Conservation (phyloP, 2,113 vertebrate genomes). For the Miniopterus natalensis region DNA sequence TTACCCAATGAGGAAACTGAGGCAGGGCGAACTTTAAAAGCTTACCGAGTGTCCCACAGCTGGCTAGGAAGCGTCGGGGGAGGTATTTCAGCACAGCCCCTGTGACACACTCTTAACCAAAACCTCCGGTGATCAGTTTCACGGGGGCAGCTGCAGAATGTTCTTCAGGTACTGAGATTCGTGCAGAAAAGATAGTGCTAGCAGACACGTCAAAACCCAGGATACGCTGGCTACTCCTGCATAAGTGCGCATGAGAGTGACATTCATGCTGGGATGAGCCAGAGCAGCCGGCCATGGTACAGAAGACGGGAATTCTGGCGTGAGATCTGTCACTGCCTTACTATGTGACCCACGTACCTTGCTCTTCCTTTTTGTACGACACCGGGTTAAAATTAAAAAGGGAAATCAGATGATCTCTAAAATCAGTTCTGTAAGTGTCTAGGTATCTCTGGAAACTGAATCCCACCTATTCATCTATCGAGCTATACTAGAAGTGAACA, state of each 20-base stretch:
- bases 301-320: neutral
- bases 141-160: neutral
- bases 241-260: neutral
- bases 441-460: neutral
- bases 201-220: neutral
- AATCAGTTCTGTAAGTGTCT: neutral
- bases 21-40: neutral
- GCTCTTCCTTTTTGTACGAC: neutral
- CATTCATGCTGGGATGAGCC: neutral
- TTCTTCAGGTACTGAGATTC: neutral
- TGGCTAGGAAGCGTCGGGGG: neutral
- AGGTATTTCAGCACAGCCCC: neutral
- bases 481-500: neutral
- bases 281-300: neutral
- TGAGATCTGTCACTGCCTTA: neutral
- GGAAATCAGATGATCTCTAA: neutral
- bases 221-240: neutral
- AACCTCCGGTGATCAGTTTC: neutral
- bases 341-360: neutral
- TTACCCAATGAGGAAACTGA: conserved; percentile 13
- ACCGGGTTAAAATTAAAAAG: neutral
- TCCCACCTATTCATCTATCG: neutral
- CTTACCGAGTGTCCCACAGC: neutral
- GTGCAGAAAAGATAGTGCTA: neutral
- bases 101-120: neutral